Conservation (phyloP, 2,888 invertebrate genomes). For the Leptura quadrifasciata region DNA sequence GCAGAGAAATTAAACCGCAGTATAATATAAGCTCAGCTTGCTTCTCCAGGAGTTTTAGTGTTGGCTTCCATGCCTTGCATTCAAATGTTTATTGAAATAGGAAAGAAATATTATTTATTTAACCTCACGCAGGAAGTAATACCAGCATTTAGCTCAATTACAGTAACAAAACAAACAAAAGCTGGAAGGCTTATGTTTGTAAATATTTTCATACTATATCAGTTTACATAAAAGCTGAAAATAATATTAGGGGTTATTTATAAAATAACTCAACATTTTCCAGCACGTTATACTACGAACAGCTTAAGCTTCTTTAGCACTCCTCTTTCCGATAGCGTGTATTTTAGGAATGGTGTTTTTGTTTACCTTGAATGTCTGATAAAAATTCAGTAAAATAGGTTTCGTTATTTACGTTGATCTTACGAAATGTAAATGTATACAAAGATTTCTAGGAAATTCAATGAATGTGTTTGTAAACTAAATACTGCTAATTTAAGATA, state of each 20-base stretch:
- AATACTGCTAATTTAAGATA: not conserved
- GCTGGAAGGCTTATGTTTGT: not conserved
- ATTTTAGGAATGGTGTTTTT: not conserved
- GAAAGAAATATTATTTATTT: not conserved
- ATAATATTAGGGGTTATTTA: not conserved
- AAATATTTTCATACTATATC: not conserved
- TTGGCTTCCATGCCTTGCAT: not conserved
- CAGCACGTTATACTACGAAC: not conserved
- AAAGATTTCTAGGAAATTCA: conserved; percentile 7
- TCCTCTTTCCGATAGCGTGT: not conserved
- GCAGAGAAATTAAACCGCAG: too few species aligned
- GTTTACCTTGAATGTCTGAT: conserved; percentile 13
- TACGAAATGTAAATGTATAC: conserved; percentile 9
- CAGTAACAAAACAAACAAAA: conserved; percentile 3
- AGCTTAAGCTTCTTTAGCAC: not conserved
- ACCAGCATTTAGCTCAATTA: not conserved
- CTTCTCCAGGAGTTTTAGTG: too few species aligned
- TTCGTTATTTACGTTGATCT: conserved; percentile 12
- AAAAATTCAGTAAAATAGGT: conserved; percentile 15
- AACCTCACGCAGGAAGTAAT: not conserved
- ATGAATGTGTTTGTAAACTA: not conserved
- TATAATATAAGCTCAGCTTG: too few species aligned
- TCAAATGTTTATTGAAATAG: conserved; percentile 1
- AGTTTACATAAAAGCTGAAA: conserved; percentile 3
- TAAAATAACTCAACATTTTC: not conserved